phyloP scores from a whole-genome alignment of 1,140 invertebrate genomes.

The Druon quercuslanigerum region DNA sequence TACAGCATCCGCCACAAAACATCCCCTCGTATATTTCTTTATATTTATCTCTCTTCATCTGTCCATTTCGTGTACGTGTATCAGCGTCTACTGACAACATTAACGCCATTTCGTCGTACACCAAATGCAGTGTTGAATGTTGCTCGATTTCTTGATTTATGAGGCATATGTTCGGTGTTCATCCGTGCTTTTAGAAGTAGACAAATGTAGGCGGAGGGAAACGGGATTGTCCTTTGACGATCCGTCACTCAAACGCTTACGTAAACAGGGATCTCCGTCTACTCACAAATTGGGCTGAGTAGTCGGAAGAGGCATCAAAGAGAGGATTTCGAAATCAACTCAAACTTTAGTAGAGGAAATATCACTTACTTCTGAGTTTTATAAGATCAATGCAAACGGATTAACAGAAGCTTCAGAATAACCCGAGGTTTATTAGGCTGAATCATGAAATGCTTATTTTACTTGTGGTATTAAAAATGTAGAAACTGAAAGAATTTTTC shows the following conservation, averaged over 20 bases:
- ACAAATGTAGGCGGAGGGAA: neutral
- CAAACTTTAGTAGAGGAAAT: too few species aligned
- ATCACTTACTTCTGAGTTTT: too few species aligned
- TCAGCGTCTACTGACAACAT: neutral
- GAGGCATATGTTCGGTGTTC: neutral
- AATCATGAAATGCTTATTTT: too few species aligned
- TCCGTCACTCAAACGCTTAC: conserved; percentile 3
- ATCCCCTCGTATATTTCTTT: conserved; percentile 37
- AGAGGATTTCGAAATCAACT: neutral
- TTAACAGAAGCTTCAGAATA: too few species aligned
- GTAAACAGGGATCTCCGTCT: neutral
- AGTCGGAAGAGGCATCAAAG: conserved; percentile 13
- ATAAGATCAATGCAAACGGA: too few species aligned
- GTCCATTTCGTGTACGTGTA: neutral
- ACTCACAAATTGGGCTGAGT: neutral
- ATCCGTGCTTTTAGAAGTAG: too few species aligned
- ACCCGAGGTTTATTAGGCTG: too few species aligned
- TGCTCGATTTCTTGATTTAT: conserved; percentile 15
- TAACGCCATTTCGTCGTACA: neutral
- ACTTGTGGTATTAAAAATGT: too few species aligned
- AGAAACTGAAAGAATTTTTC: too few species aligned
- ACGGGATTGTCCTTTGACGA: conserved; percentile 19
- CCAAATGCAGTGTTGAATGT: neutral
- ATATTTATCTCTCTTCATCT: conserved; percentile 12
- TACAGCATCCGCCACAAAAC: conserved; percentile 46